These are phyloP conservation scores for Mugil cephalus DNA, from an alignment of 2,113 vertebrate species.

Conservation along the genomic window DNA sequence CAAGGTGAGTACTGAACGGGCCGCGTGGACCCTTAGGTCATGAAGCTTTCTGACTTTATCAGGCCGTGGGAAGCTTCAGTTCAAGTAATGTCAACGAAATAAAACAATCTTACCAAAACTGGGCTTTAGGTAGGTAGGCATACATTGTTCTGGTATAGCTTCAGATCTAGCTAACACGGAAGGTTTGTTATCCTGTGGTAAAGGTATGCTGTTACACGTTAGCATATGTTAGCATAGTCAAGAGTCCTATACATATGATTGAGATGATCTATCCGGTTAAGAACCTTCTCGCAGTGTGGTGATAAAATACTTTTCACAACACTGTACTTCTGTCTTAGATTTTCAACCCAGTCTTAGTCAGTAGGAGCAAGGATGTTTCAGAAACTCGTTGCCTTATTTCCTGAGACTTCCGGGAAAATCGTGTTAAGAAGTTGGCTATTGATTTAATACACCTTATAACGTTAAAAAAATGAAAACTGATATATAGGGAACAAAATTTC, in stretches of 20 bases:
- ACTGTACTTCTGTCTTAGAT: conserved; percentile 17
- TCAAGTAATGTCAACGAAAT: conserved; percentile 61
- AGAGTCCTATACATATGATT: neutral
- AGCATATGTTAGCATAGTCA: conserved; percentile 2
- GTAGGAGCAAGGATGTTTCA: neutral
- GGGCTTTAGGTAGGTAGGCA: conserved; percentile 1
- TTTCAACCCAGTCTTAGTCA: conserved; percentile 30
- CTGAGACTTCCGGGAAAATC: conserved; percentile 25
- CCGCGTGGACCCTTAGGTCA: conserved; percentile 2
- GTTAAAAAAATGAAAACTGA: conserved; percentile 56
- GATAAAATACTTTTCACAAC: conserved; percentile 17
- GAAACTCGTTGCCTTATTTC: conserved; percentile 11
- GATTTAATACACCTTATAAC: conserved; percentile 32
- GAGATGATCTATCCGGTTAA: neutral
- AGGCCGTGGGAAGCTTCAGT: conserved; percentile 46
- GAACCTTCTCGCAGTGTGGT: conserved; percentile 34
- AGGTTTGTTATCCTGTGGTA: neutral
- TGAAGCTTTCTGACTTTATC: conserved; percentile 24
- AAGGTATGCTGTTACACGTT: neutral
- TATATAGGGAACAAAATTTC: conserved; percentile 62
- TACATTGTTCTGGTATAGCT: conserved; percentile 27
- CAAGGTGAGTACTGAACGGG: neutral
- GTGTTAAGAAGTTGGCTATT: conserved; percentile 14
- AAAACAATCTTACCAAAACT: conserved; percentile 25
- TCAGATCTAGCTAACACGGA: neutral